phyloP scores from a whole-genome alignment of 64 coral and sea anemone species.

The Porites australiensis region DNA sequence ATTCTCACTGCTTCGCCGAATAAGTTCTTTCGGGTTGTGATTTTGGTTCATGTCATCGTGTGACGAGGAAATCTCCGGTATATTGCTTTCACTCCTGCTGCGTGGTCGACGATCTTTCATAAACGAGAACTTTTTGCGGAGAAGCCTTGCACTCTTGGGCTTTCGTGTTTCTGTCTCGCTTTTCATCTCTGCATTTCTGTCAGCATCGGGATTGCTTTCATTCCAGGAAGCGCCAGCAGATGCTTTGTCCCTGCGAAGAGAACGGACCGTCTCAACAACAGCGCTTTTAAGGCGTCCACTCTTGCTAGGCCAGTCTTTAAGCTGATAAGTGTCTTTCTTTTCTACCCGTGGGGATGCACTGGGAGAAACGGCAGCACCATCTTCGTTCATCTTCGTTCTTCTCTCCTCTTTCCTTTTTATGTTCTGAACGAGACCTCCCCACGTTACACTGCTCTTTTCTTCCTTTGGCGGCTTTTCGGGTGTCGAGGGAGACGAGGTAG shows the following conservation, averaged over 20 bases:
- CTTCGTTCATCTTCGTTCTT: neutral
- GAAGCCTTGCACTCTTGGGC: neutral
- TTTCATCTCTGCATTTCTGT: neutral
- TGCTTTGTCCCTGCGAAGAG: conserved; percentile 1
- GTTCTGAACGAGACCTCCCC: neutral
- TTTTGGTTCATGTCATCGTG: conserved; percentile 24
- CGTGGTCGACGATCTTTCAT: conserved; percentile 38
- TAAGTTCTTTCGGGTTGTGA: neutral
- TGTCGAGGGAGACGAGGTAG: neutral
- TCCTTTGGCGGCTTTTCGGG: neutral
- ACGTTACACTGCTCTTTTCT: neutral
- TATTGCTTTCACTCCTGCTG: conserved; percentile 16
- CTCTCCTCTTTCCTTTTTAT: neutral
- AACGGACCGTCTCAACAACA: conserved; percentile 21
- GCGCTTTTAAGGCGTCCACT: neutral
- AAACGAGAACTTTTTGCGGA: conserved; percentile 41
- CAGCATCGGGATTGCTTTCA: neutral
- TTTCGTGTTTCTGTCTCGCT: neutral
- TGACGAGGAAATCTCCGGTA: neutral
- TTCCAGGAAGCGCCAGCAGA: neutral
- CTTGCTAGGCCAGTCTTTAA: conserved; percentile 15
- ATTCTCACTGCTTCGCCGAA: conserved; percentile 29
- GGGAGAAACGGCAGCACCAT: neutral
- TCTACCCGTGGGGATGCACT: neutral
- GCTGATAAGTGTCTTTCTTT: neutral